Evolutionary conservation across 2,888 invertebrate species (phyloP).

Genomic region (Diaperis boleti): DNA sequence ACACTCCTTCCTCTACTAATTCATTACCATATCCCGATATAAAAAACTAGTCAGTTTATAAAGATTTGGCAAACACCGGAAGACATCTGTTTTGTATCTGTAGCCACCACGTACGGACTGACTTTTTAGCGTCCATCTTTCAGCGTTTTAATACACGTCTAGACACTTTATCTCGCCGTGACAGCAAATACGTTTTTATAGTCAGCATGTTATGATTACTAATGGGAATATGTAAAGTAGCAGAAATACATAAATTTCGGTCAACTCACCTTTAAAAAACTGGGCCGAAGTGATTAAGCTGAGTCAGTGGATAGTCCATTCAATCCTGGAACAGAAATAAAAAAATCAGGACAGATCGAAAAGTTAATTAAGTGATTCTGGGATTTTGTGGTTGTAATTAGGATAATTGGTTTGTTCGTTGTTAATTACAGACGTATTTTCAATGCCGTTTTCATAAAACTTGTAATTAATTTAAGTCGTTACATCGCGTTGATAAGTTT

Average conservation of each 20-base stretch:
- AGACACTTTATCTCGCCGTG: constrained; percentile 17
- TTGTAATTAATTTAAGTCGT: no score
- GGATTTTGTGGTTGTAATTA: no score
- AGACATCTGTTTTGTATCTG: constrained; percentile 25
- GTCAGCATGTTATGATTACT: no score
- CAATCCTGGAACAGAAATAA: constrained; percentile 20
- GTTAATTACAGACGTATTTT: no score
- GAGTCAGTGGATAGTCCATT: constrained; percentile 12
- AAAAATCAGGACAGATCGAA: constrained; percentile 1
- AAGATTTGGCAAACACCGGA: constrained; percentile 23
- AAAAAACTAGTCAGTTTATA: background rate
- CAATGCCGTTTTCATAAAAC: no score
- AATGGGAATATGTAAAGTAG: no score
- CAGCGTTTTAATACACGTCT: constrained; percentile 17
- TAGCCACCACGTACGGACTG: constrained; percentile 7
- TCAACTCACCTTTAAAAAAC: constrained; percentile 31
- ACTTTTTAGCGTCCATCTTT: constrained; percentile 15
- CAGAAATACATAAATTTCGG: no score
- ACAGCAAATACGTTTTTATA: background rate
- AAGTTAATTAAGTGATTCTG: no score
- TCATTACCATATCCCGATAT: background rate
- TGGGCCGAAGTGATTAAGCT: constrained; percentile 8
- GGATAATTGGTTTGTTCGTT: no score
- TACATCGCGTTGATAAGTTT: no score
- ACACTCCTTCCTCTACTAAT: no score